Percentiles rank a stretch among this genome's conserved stretches.
These are phyloP conservation scores for Papilio gigon DNA, from an alignment of 2,888 invertebrate species.

Conservation along the genomic window DNA sequence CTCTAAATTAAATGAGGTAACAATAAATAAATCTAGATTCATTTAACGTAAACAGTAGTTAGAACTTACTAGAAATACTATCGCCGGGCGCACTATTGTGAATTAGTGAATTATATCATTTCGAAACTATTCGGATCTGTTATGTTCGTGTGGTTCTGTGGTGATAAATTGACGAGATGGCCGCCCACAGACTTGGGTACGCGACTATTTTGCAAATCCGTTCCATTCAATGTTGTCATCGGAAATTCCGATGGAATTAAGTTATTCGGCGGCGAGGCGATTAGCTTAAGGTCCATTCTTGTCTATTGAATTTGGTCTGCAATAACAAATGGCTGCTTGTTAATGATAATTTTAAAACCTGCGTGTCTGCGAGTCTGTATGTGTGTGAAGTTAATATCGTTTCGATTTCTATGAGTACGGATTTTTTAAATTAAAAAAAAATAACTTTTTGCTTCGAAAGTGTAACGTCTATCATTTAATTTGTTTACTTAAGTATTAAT, in stretches of 20 bases:
- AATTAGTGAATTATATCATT: constrained; percentile 23
- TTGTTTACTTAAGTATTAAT: too few relatives aligned
- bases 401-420: too few relatives aligned
- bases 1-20: too few relatives aligned
- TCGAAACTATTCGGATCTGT: constrained; percentile 23
- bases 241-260: constrained; percentile 32
- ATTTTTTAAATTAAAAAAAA: too few relatives aligned
- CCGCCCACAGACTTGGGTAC: constrained; percentile 7
- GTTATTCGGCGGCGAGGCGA: constrained; percentile 21
- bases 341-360: not conserved
- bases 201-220: constrained; percentile 27
- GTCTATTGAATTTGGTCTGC: constrained; percentile 19
- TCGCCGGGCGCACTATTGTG: not conserved
- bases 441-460: too few relatives aligned
- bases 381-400: too few relatives aligned
- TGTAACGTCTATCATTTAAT: too few relatives aligned
- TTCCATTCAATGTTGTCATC: constrained; percentile 26
- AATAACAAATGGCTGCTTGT: not conserved
- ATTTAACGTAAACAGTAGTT: not conserved
- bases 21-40: not conserved
- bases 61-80: not conserved
- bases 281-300: constrained; percentile 15
- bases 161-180: constrained; percentile 21
- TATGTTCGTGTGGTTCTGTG: constrained; percentile 7
- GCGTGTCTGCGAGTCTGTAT: too few relatives aligned